Base-by-base conservation (phyloP, 2,888 invertebrate species). In the Anthoptus insignis region DNA sequence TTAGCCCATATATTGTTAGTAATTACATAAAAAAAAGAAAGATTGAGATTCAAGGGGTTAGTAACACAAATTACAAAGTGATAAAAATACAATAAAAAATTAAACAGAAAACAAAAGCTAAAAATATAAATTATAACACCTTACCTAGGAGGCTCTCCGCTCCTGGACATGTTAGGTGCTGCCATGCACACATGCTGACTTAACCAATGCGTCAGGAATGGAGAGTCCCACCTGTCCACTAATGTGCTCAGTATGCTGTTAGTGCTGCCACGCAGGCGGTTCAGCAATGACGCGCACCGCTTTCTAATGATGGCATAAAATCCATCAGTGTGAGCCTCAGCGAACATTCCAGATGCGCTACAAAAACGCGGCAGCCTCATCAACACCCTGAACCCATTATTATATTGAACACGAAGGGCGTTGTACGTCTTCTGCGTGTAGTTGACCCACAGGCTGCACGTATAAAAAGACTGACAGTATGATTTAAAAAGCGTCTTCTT, bases 211-310 rank as follows among this genome's bases (percentile, higher is more conserved):
- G 32, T 13, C 1, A 49, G 22, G 22, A 27, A 5, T 7, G 27
- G 27, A 5, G 5, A 3, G 7, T 27, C 27, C 3, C 27, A 27
- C 27, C 50, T n/a, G 3, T 29, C 29, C 29, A 29, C 14, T 13
- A 50, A 14, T 11, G 52, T 52, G 7, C 52, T 16, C 19, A 52
- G 32, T 1, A 52, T 9, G 21, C 52, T 52, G 52, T 52, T 52
- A 13, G 52, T 39, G 57, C 59, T 57, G 37, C 34, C 49, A 59
- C 32, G 52, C 52, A 52, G 19, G 19, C 52, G 52, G 13, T 13
- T 32, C 52, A 32, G 34, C 34, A 52, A 13, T 11, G 32, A 52
- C 34, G 56, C 24, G 0, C 32, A 19, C 16, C 34, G 9, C 8
- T 52, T 52, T 1, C 52, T 32, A 1, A 52, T 52, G 21, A 34